phyloP scores from a whole-genome alignment of 2,888 invertebrate species.

The Drosophila multiciliata region DNA sequence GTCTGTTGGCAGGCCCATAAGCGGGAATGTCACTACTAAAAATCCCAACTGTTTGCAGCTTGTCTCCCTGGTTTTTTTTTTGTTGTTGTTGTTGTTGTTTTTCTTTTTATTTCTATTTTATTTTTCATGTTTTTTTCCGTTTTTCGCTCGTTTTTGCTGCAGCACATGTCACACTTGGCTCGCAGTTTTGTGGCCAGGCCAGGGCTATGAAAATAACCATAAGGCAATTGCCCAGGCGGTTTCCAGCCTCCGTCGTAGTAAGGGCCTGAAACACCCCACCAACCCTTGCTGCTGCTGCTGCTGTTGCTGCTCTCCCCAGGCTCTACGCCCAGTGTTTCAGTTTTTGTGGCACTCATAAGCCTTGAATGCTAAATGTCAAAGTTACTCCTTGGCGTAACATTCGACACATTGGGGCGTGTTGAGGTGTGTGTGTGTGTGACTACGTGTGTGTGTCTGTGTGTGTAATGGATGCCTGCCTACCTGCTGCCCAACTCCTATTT shows the following conservation, averaged over 20 bases:
- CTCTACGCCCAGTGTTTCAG: slow-evolving; percentile 39
- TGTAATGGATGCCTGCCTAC: slow-evolving; percentile 47
- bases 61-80: slow-evolving; percentile 37
- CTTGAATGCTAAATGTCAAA: slow-evolving; percentile 81
- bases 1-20: slow-evolving; percentile 46
- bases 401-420: slow-evolving; percentile 77
- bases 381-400: slow-evolving; percentile 82
- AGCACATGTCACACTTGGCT: slow-evolving; percentile 70
- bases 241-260: slow-evolving; percentile 50
- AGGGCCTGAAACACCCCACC: slow-evolving; percentile 7
- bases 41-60: slow-evolving; percentile 63
- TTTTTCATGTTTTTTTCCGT: slow-evolving; percentile 21
- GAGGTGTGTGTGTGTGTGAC: slow-evolving; percentile 65
- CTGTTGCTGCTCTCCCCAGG: slow-evolving; percentile 25
- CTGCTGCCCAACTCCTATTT: slow-evolving; percentile 16
- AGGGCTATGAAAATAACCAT: slow-evolving; percentile 81
- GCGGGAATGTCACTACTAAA: slow-evolving; percentile 48
- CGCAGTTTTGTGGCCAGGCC: slow-evolving; percentile 79
- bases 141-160: slow-evolving; percentile 52
- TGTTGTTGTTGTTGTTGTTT: slow-evolving; percentile 20
- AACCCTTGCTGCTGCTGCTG: slow-evolving; percentile 3
- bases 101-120: slow-evolving; percentile 9
- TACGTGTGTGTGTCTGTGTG: slow-evolving; percentile 12
- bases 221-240: slow-evolving; percentile 79
- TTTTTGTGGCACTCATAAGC: slow-evolving; percentile 74